Percentiles rank a stretch among this genome's conserved stretches.
Conservation (phyloP, 2,797 vertebrate species). For the Chanos chanos region DNA sequence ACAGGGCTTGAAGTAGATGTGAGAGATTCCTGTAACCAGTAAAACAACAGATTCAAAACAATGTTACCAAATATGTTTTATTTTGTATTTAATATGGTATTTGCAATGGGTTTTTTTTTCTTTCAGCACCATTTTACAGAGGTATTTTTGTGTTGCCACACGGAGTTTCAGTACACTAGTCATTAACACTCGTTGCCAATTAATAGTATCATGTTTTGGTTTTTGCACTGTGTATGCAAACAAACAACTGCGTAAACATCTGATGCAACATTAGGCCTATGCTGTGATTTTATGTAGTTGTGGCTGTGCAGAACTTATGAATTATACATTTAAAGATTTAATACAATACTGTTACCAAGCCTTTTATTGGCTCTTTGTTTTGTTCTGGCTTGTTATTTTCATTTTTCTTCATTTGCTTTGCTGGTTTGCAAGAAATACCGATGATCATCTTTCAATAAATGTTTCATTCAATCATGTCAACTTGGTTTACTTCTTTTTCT, state of each 20-base stretch:
- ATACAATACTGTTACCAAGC: conserved; percentile 4
- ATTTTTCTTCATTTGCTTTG: conserved; percentile 31
- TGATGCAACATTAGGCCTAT: conserved; percentile 20
- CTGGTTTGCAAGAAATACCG: conserved; percentile 39
- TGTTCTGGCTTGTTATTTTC: conserved; percentile 39
- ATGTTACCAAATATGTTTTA: conserved; percentile 8
- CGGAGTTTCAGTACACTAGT: conserved; percentile 18
- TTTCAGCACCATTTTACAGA: conserved; percentile 12
- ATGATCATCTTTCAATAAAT: conserved; percentile 51
- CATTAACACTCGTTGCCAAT: conserved; percentile 20
- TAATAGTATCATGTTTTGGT: not conserved
- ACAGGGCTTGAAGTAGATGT: not conserved
- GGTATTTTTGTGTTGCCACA: conserved; percentile 28
- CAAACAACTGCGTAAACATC: conserved; percentile 27
- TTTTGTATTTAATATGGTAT: conserved; percentile 16
- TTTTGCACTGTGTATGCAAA: conserved; percentile 26
- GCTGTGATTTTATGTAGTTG: conserved; percentile 40
- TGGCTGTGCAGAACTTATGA: conserved; percentile 22
- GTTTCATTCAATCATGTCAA: conserved; percentile 28
- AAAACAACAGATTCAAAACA: conserved; percentile 4
- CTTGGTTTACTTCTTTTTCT: conserved; percentile 12
- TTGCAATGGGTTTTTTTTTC: conserved; percentile 6
- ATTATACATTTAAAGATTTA: conserved; percentile 33
- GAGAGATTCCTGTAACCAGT: conserved; percentile 1
- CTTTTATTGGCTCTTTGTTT: conserved; percentile 21